Percentiles rank a stretch among this genome's conserved stretches.
These are phyloP conservation scores for Ianthella basta DNA, from an alignment of 37 sponge, comb jelly and placozoan species.

Conservation along the genomic window DNA sequence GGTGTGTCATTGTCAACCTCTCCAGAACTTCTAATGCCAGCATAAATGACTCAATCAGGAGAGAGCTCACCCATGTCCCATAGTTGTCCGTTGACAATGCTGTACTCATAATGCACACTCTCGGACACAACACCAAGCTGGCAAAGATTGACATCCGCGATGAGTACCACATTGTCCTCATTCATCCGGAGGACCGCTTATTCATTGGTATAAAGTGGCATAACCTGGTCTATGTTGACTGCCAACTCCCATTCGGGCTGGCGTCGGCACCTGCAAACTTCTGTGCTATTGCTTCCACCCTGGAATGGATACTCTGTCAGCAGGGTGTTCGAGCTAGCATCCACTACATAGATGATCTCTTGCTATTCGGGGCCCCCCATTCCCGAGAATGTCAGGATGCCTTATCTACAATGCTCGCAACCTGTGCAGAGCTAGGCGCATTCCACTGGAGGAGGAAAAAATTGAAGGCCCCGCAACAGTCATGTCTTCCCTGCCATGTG, in stretches of 20 bases:
- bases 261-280: not conserved
- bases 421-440: not conserved
- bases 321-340: not conserved
- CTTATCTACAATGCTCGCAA: not conserved
- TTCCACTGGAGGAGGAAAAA: not conserved
- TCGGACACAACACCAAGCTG: not conserved
- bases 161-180: not conserved
- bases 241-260: not conserved
- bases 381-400: not conserved
- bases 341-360: not conserved
- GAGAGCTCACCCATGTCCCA: not conserved
- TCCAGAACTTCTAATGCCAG: not conserved
- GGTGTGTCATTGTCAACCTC: not conserved
- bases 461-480: not conserved
- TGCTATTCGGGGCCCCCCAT: not conserved
- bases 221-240: not conserved
- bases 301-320: not conserved
- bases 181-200: not conserved
- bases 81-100: not conserved
- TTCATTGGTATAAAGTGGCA: not conserved
- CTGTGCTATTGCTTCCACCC: not conserved
- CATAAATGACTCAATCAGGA: not conserved
- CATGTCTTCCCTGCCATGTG: not conserved
- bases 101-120: not conserved
- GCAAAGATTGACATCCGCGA: not conserved